Conservation (phyloP, 2,113 vertebrate species). For the Henicopernis longicauda region DNA sequence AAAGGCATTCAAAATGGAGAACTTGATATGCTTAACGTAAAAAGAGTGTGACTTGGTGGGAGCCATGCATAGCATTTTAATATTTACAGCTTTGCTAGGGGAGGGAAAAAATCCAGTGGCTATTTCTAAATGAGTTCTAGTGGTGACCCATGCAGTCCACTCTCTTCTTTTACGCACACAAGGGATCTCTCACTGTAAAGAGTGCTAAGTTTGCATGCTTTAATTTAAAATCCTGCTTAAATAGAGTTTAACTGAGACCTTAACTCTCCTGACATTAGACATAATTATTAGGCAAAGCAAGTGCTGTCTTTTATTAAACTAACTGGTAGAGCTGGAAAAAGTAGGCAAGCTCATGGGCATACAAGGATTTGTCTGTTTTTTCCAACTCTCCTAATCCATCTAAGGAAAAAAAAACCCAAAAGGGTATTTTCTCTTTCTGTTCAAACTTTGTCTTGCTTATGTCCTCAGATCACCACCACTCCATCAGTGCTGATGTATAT, state of each 20-base stretch:
- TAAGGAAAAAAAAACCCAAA: neutral
- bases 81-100: neutral
- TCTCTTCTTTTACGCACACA: neutral
- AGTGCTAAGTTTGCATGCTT: neutral
- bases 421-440: neutral
- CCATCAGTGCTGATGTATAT: neutral
- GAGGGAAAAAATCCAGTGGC: neutral
- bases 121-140: neutral
- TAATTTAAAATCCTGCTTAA: conserved; percentile 44
- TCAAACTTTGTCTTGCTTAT: neutral
- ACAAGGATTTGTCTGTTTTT: neutral
- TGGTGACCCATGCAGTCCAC: neutral
- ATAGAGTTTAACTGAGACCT: conserved; percentile 12
- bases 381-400: neutral
- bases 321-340: neutral
- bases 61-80: neutral
- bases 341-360: neutral
- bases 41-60: neutral
- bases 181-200: neutral
- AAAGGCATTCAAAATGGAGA: neutral
- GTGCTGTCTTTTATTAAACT: conserved; percentile 16
- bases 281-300: conserved; percentile 23
- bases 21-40: neutral
- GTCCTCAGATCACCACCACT: neutral
- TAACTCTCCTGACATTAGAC: conserved; percentile 31